These are phyloP conservation scores for Gymnothorax javanicus DNA, from an alignment of 2,797 vertebrate species.

Conservation along the genomic window DNA sequence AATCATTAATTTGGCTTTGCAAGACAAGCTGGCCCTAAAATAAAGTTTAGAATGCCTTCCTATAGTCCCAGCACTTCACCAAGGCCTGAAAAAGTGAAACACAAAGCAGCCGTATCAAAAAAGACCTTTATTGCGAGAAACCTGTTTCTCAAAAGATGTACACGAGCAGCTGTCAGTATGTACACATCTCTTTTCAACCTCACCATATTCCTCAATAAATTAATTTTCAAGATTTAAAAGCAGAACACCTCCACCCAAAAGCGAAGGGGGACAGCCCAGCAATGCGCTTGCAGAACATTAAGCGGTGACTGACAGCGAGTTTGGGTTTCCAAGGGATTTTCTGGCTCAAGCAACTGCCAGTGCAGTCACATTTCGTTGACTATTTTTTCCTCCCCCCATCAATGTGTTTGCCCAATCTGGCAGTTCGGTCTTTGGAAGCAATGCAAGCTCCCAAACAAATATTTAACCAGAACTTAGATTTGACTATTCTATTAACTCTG, in stretches of 20 bases:
- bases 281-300: constrained; percentile 1
- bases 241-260: background rate
- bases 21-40: background rate
- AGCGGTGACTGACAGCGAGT: background rate
- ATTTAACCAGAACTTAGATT: background rate
- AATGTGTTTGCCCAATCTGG: background rate
- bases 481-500: background rate
- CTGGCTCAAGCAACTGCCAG: background rate
- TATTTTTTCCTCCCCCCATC: background rate
- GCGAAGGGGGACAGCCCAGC: background rate
- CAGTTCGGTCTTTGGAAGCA: background rate
- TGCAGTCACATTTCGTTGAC: background rate
- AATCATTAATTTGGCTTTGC: too few relatives aligned
- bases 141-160: background rate
- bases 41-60: background rate
- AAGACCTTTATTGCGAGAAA: background rate
- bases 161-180: constrained; percentile 13
- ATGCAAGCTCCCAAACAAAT: background rate
- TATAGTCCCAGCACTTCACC: background rate
- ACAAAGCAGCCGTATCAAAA: constrained; percentile 7
- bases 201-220: background rate
- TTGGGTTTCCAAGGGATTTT: background rate
- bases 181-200: background rate
- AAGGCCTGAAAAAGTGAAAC: background rate
- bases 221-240: background rate